phyloP scores from a whole-genome alignment of 2,113 vertebrate species.

The Saimiri boliviensis region DNA sequence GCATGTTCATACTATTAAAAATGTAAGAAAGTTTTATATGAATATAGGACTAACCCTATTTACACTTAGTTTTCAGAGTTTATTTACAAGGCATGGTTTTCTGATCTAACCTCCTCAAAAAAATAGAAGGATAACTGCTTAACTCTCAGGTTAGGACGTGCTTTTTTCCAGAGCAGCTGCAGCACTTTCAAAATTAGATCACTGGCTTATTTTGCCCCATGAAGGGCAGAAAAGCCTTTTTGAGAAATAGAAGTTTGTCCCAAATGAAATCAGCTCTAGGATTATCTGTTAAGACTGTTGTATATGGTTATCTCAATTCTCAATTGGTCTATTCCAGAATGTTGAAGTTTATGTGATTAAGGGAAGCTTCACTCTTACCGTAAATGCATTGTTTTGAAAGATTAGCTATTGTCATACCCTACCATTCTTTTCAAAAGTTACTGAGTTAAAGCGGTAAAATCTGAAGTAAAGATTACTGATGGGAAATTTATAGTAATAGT shows the following conservation, averaged over 20 bases:
- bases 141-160: background rate
- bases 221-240: background rate
- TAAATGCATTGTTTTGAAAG: background rate
- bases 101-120: background rate
- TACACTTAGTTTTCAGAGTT: background rate
- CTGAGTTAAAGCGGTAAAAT: conserved; percentile 21
- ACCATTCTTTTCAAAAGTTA: background rate
- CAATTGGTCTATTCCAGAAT: background rate
- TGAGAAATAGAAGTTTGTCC: background rate
- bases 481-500: background rate
- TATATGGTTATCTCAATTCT: background rate
- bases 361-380: background rate
- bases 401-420: background rate
- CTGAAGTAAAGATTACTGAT: background rate
- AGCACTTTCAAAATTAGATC: background rate
- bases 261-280: background rate
- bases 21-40: background rate
- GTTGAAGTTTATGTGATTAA: background rate
- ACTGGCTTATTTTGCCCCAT: background rate
- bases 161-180: background rate
- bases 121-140: background rate
- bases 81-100: background rate
- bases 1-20: background rate
- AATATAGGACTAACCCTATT: background rate
- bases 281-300: background rate